Conservation (phyloP, 2,113 vertebrate species). For the Clarias macrocephalus region DNA sequence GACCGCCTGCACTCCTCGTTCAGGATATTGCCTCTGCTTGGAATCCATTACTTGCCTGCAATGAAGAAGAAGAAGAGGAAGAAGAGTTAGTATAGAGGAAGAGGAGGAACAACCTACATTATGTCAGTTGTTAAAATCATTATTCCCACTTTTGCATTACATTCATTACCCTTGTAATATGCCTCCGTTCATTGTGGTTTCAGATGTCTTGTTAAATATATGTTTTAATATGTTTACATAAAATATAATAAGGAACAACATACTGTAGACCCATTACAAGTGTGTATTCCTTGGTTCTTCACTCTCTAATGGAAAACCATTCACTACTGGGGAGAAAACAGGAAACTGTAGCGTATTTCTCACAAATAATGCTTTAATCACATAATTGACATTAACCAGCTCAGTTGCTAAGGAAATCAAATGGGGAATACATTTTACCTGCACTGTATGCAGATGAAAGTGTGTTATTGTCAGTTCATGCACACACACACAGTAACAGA, state of each 20-base stretch:
- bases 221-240: not conserved
- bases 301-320: slow-evolving; percentile 35
- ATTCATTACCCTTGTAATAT: not conserved
- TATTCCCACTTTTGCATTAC: no score
- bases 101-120: no score
- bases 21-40: no score
- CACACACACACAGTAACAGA: not conserved
- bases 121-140: no score
- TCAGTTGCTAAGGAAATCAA: slow-evolving; percentile 24
- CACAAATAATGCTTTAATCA: not conserved
- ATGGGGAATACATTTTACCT: slow-evolving; percentile 23
- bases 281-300: slow-evolving; percentile 4
- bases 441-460: slow-evolving; percentile 19
- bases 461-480: not conserved
- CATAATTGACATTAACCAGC: slow-evolving; percentile 35
- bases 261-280: not conserved
- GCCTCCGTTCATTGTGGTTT: not conserved
- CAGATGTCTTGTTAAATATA: not conserved
- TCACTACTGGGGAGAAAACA: slow-evolving; percentile 10
- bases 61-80: no score
- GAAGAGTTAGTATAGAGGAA: no score
- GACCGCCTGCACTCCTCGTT: no score
- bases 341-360: not conserved
- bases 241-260: not conserved
- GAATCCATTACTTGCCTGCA: no score